phyloP scores from a whole-genome alignment of 2,113 vertebrate species.

The Pseudorhombus dupliciocellatus region DNA sequence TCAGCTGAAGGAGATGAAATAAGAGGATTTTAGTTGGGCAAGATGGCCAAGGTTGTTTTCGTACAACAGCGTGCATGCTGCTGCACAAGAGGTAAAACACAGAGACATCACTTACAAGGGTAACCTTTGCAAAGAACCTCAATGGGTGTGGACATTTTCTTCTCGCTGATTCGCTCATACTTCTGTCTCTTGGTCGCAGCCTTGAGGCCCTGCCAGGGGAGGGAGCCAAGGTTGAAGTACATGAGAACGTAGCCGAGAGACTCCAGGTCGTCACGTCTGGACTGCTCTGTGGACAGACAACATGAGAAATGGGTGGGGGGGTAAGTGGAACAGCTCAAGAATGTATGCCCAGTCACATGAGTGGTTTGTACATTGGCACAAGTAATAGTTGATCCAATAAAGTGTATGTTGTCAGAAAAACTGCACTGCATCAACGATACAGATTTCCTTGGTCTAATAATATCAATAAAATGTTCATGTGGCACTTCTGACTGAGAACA shows the following conservation, averaged over 20 bases:
- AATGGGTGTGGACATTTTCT: conserved; percentile 98
- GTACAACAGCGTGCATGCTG: neutral
- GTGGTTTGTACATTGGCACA: too few relatives aligned
- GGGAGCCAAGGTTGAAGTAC: conserved; percentile 98
- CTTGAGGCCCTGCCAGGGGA: conserved; percentile 98
- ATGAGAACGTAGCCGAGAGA: conserved; percentile 96
- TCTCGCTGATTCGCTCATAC: conserved; percentile 98
- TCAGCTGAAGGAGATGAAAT: conserved; percentile 80
- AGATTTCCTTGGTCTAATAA: too few relatives aligned
- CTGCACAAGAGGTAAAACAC: neutral
- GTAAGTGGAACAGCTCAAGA: neutral
- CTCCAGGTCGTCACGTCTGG: conserved; percentile 95
- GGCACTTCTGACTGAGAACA: neutral
- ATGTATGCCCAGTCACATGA: too few relatives aligned
- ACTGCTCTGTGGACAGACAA: conserved; percentile 87
- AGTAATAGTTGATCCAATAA: too few relatives aligned
- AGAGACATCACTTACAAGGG: conserved; percentile 88
- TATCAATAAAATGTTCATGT: neutral
- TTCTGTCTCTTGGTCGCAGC: conserved; percentile 98
- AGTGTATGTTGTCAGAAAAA: too few relatives aligned
- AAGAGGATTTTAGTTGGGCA: neutral
- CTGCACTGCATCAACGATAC: too few relatives aligned
- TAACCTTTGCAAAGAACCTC: conserved; percentile 98
- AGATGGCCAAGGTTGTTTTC: neutral
- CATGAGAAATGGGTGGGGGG: neutral